These are phyloP conservation scores for Grammomys dolichurus DNA, from an alignment of 2,113 vertebrate species.

Conservation along the genomic window DNA sequence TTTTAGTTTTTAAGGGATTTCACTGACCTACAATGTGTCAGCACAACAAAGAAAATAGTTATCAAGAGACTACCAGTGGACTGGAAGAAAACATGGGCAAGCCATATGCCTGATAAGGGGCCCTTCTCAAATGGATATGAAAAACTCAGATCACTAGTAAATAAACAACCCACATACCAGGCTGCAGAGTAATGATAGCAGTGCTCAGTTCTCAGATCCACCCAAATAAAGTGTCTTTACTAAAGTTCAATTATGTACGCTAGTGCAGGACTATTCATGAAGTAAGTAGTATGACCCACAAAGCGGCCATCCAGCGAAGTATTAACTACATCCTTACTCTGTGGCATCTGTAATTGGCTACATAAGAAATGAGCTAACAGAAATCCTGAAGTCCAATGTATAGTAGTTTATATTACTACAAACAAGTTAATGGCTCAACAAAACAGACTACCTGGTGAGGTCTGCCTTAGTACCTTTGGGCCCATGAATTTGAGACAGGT, in stretches of 20 bases:
- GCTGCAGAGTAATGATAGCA: background rate
- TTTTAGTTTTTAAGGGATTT: background rate
- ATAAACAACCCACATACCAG: background rate
- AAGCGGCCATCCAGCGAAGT: background rate
- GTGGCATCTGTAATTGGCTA: background rate
- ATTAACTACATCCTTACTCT: background rate
- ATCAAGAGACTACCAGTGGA: background rate
- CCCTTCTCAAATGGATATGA: background rate
- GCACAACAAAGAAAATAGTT: background rate
- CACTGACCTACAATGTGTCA: background rate
- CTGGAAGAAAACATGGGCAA: background rate
- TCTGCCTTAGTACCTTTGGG: background rate
- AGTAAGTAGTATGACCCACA: background rate
- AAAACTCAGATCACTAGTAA: background rate
- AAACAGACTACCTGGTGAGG: background rate
- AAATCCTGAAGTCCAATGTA: background rate
- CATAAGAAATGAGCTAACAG: background rate
- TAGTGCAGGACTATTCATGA: background rate
- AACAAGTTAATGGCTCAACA: constrained; percentile 11
- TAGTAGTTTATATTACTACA: background rate
- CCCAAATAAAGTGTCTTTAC: background rate
- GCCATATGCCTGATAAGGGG: background rate
- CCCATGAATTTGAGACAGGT: background rate
- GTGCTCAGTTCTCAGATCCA: background rate
- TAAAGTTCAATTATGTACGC: background rate